These are phyloP conservation scores for Melanerpes aurifrons DNA, from an alignment of 2,113 vertebrate species.

Conservation along the genomic window DNA sequence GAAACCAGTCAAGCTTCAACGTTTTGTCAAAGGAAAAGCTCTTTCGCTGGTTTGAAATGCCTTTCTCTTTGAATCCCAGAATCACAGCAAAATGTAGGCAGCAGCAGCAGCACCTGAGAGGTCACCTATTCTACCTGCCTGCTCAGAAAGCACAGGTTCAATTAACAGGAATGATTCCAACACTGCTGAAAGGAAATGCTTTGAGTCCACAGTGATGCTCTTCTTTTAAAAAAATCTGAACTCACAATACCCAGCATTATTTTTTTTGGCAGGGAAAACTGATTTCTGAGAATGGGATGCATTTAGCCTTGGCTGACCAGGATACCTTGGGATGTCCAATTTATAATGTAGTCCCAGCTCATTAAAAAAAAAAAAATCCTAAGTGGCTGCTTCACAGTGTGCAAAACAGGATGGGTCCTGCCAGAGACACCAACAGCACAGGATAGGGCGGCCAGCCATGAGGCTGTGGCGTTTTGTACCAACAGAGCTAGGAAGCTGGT, in stretches of 20 bases:
- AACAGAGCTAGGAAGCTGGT: neutral
- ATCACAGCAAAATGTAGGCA: neutral
- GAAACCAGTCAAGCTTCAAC: slow-evolving; percentile 34
- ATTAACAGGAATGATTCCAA: neutral
- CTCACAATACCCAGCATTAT: neutral
- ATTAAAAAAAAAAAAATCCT: neutral
- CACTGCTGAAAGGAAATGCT: neutral
- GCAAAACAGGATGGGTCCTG: neutral
- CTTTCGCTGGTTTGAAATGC: slow-evolving; percentile 25
- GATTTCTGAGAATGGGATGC: neutral
- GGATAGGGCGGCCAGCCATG: neutral
- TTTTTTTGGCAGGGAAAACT: neutral
- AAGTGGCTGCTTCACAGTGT: neutral
- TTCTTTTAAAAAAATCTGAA: slow-evolving; percentile 4
- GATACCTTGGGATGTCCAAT: neutral
- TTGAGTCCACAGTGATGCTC: neutral
- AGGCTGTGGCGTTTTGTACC: rapidly evolving
- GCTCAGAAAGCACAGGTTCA: neutral
- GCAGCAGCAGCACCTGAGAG: neutral
- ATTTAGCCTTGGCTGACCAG: neutral
- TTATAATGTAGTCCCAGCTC: neutral
- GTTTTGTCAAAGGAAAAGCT: neutral
- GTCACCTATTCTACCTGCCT: slow-evolving; percentile 5
- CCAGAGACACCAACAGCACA: neutral
- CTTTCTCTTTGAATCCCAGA: slow-evolving; percentile 23